Percentiles rank a stretch among this genome's conserved stretches.
Conservation (phyloP, 2,888 invertebrate genomes). For the Dendrolimus houi region DNA sequence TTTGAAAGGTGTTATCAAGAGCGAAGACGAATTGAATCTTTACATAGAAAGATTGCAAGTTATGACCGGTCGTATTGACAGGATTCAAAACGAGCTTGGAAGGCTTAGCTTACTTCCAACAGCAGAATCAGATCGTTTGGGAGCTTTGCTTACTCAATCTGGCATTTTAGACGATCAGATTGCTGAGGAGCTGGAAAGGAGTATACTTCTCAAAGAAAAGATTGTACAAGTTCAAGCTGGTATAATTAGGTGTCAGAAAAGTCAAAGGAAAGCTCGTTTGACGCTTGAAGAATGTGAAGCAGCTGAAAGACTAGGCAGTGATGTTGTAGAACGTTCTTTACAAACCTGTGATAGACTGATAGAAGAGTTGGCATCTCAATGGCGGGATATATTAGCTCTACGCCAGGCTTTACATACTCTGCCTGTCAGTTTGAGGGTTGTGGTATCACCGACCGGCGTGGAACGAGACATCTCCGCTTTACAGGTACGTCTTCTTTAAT, state of each 20-base stretch:
- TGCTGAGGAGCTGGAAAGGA: slow-evolving; percentile 86
- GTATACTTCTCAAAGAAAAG: slow-evolving; percentile 83
- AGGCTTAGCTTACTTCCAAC: slow-evolving; percentile 84
- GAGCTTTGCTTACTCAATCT: slow-evolving; percentile 81
- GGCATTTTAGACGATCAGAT: slow-evolving; percentile 83
- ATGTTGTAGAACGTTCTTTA: slow-evolving; percentile 85
- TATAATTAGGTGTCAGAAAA: slow-evolving; percentile 80
- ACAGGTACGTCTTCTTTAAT: slow-evolving; percentile 35
- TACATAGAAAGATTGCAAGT: slow-evolving; percentile 89
- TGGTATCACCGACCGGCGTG: slow-evolving; percentile 85
- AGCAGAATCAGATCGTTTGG: slow-evolving; percentile 85
- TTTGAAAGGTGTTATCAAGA: slow-evolving; percentile 87
- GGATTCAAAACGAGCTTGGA: slow-evolving; percentile 88
- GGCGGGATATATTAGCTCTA: slow-evolving; percentile 86
- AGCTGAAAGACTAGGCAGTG: slow-evolving; percentile 83
- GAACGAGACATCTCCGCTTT: slow-evolving; percentile 84
- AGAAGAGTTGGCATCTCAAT: slow-evolving; percentile 82
- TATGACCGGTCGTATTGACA: slow-evolving; percentile 82
- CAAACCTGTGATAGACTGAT: slow-evolving; percentile 82
- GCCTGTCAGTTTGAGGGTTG: slow-evolving; percentile 83
- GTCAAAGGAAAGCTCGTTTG: slow-evolving; percentile 79
- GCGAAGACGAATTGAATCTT: slow-evolving; percentile 87
- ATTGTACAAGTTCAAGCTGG: slow-evolving; percentile 84
- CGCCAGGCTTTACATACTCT: slow-evolving; percentile 86
- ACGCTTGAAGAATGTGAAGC: slow-evolving; percentile 84